Conservation (phyloP, 1,140 invertebrate species). For the Cydia strobilella region DNA sequence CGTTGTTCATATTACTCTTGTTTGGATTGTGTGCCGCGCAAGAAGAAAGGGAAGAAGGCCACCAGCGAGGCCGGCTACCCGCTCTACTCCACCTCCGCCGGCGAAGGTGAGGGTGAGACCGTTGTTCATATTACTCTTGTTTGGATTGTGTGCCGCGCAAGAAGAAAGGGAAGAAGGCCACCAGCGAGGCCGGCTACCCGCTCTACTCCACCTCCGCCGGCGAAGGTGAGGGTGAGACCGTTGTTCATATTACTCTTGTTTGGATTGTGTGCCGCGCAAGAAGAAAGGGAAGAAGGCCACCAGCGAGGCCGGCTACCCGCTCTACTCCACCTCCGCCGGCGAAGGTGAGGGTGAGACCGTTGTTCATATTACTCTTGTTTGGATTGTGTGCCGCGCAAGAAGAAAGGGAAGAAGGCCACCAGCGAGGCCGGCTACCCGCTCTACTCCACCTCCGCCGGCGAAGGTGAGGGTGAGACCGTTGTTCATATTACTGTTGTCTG, state of each 20-base stretch:
- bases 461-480: conserved; percentile 79
- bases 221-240: conserved; percentile 81
- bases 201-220: conserved; percentile 88
- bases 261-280: conserved; percentile 89
- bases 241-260: conserved; percentile 36
- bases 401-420: conserved; percentile 94
- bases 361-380: conserved; percentile 35
- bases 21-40: too few species aligned
- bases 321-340: conserved; percentile 88
- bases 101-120: conserved; percentile 81
- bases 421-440: conserved; percentile 92
- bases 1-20: conserved; percentile 34
- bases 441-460: conserved; percentile 87
- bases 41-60: conserved; percentile 95
- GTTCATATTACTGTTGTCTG: neutral
- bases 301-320: conserved; percentile 91
- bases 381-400: conserved; percentile 91
- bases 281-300: conserved; percentile 95
- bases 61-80: conserved; percentile 93
- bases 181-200: conserved; percentile 91
- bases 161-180: conserved; percentile 95
- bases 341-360: conserved; percentile 81
- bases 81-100: conserved; percentile 87
- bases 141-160: too few species aligned
- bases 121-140: conserved; percentile 35